Conservation (phyloP, 2,113 vertebrate species). For the Agapornis roseicollis region DNA sequence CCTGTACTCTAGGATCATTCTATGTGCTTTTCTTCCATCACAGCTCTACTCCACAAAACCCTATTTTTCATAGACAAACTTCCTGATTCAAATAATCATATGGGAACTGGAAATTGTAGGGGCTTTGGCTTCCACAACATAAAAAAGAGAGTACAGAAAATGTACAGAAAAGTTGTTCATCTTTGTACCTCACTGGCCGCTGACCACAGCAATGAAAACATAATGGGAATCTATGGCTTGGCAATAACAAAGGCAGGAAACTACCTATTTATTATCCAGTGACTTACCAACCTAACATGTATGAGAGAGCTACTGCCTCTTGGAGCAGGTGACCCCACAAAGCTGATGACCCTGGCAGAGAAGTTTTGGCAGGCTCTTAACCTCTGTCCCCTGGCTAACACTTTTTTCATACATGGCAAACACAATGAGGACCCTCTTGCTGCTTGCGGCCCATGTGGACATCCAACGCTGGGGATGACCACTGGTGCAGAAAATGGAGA, state of each 20-base stretch:
- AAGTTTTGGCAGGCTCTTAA: not conserved
- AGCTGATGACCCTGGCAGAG: not conserved
- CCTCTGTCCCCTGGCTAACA: not conserved
- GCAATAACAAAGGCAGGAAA: not conserved
- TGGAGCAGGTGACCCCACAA: not conserved
- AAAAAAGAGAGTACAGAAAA: not conserved
- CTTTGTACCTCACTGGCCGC: not conserved
- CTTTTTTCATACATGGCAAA: rapidly evolving
- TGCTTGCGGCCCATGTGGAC: not conserved
- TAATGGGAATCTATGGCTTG: not conserved
- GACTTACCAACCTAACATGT: not conserved
- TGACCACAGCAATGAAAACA: not conserved
- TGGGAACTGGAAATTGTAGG: not conserved
- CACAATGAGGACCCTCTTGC: not conserved
- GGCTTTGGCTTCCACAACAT: rapidly evolving
- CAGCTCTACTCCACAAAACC: not conserved
- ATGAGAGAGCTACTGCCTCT: not conserved
- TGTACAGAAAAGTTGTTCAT: rapidly evolving
- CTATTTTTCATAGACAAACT: not conserved
- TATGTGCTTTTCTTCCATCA: not conserved
- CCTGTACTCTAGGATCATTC: not conserved
- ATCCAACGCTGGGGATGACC: not conserved
- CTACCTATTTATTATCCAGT: not conserved
- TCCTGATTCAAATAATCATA: not conserved
- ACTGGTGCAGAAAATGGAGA: not conserved